Conservation (phyloP, 2,888 invertebrate species). For the Drosophila pseudotakahashii region DNA sequence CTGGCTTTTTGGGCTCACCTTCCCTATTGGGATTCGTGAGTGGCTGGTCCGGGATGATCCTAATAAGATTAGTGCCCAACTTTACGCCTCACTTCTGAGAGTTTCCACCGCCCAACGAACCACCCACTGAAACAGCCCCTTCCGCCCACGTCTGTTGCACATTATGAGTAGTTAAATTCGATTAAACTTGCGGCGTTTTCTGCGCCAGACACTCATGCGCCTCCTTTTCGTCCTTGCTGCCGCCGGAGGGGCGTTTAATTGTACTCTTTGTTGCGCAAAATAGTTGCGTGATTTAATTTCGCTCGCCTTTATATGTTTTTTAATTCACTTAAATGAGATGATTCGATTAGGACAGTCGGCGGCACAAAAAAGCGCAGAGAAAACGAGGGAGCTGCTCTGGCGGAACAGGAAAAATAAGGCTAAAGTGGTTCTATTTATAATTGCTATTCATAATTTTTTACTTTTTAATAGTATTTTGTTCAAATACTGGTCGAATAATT, state of each 20-base stretch:
- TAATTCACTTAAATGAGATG: conserved; percentile 69
- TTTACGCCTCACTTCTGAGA: conserved; percentile 61
- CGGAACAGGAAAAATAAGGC: neutral
- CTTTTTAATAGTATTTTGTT: no score
- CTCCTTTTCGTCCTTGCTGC: conserved; percentile 13
- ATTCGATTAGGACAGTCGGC: conserved; percentile 57
- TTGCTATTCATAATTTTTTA: no score
- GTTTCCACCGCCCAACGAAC: conserved; percentile 2
- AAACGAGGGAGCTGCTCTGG: neutral
- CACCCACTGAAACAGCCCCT: neutral
- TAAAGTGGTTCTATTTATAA: neutral
- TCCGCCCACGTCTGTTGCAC: conserved; percentile 71
- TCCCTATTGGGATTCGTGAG: conserved; percentile 21
- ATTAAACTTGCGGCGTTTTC: conserved; percentile 79
- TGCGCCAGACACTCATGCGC: conserved; percentile 48
- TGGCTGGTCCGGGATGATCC: conserved; percentile 63
- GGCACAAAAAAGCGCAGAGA: conserved; percentile 15
- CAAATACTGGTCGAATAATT: no score
- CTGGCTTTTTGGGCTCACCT: conserved; percentile 25
- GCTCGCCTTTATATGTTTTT: conserved; percentile 67
- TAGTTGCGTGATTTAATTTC: conserved; percentile 77
- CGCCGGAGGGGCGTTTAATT: conserved; percentile 50
- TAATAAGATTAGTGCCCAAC: conserved; percentile 82
- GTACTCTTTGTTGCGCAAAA: conserved; percentile 72
- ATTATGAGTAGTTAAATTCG: conserved; percentile 82